Evolutionary conservation across 2,888 invertebrate genomes (phyloP), one percentile per base, ranked within the genome.

Genomic region (Synergus itoensis): DNA sequence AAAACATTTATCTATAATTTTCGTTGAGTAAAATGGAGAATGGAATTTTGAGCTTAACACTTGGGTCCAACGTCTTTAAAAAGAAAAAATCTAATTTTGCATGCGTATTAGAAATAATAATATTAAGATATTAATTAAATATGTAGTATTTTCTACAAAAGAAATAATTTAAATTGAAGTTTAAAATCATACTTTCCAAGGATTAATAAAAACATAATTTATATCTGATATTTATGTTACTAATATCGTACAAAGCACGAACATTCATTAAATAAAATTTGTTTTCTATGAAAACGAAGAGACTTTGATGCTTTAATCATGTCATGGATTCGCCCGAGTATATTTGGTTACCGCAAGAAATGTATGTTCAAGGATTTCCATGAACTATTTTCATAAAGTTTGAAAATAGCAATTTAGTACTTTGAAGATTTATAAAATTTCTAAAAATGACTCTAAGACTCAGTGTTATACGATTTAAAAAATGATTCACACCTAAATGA

Each of bases 81-180:
- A 48, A 8, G 7, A 5, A n/a, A n/a, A 1, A 16, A 53, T 9
- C n/a, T 4, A n/a, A n/a, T 1, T n/a, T 53, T 53, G 97, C 5
- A 36, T 36, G 36, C 36, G 36, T 7, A 36, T 7, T 36, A 36
- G 36, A 36, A 36, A 36, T 36, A 36, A 36, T 5, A 36, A 36
- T 36, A 36, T 36, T 36, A 36, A 36, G 36, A 36, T 36, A 36
- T 36, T 4, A 36, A 36, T 36, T 36, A 36, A 36, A 36, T 36
- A 36, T 5, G 3, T 36, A 36, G 5, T 36, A 0, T 36, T 36
- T 36, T 36, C 5, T 36, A 36, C 5, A 7, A 5, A 7, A 36
- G 0, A 36, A 36, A 36, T 36, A 36, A 36, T 5, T 62, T 36
- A 18, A 16, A 67, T 9, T 53, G 57, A 48, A 28, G 63, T 43